These are phyloP conservation scores for Fringilla coelebs DNA, from an alignment of 2,797 vertebrate species.

Conservation along the genomic window DNA sequence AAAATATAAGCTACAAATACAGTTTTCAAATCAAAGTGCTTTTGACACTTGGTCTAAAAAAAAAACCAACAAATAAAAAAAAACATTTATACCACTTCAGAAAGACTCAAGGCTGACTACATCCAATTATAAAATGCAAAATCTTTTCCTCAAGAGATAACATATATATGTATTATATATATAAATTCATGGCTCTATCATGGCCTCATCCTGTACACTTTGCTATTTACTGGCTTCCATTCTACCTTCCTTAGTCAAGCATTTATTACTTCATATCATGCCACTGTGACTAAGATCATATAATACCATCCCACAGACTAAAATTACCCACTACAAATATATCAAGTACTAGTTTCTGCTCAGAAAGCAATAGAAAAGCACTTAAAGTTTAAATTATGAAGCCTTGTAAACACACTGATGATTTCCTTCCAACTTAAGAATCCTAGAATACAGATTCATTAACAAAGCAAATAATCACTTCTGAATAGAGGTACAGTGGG, in stretches of 20 bases:
- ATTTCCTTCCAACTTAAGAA: constrained; percentile 21
- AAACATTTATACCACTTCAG: constrained; percentile 60
- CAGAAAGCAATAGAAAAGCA: constrained; percentile 66
- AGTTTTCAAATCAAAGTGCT: constrained; percentile 74
- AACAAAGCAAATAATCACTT: constrained; percentile 31
- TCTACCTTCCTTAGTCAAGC: constrained; percentile 61
- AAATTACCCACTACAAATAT: constrained; percentile 37
- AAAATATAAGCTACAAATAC: constrained; percentile 68
- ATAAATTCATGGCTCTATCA: constrained; percentile 69
- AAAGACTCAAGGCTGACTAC: constrained; percentile 67
- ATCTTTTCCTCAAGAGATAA: constrained; percentile 66
- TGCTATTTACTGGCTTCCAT: constrained; percentile 41
- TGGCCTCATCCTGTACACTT: constrained; percentile 65
- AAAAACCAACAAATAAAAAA: not conserved
- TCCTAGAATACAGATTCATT: constrained; percentile 13
- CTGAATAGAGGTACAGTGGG: constrained; percentile 32
- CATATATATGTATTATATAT: constrained; percentile 74
- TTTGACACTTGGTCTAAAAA: constrained; percentile 68
- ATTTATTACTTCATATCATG: constrained; percentile 44
- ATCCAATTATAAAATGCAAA: constrained; percentile 74
- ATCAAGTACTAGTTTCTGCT: constrained; percentile 62
- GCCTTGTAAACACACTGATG: constrained; percentile 52
- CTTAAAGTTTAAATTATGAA: constrained; percentile 51
- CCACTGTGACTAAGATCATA: constrained; percentile 56
- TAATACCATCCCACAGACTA: constrained; percentile 53